A percentile compares a stretch with the other conserved stretches of the same genome.
phyloP scores from a whole-genome alignment of 1,140 invertebrate species.

The Araneus ventricosus region DNA sequence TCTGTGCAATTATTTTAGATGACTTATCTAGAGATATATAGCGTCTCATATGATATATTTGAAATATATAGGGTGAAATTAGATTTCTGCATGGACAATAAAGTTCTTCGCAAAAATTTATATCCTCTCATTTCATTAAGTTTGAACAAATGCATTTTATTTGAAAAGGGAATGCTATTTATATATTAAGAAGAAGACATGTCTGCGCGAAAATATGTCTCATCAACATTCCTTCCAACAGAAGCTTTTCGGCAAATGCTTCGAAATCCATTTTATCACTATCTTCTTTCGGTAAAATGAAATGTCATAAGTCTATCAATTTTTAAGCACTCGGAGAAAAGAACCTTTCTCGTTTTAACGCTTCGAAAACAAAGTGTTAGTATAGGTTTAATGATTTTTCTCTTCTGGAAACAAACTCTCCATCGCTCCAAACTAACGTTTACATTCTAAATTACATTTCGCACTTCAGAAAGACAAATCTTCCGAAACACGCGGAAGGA shows the following conservation, averaged over 20 bases:
- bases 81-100: too few relatives aligned
- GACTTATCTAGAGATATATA: too few relatives aligned
- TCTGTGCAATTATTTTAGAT: too few relatives aligned
- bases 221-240: background rate
- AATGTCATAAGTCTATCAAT: background rate
- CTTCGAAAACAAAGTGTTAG: background rate
- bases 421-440: background rate
- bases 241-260: too few relatives aligned
- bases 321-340: background rate
- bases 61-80: too few relatives aligned
- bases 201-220: background rate
- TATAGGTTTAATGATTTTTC: background rate
- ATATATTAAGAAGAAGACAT: background rate
- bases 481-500: background rate
- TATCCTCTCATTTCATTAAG: too few relatives aligned
- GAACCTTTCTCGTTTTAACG: background rate
- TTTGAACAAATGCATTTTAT: background rate
- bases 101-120: too few relatives aligned
- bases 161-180: background rate
- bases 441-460: slow-evolving; percentile 16
- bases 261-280: background rate
- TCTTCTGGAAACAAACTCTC: background rate
- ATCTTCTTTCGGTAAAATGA: background rate
- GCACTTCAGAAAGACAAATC: background rate
- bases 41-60: too few relatives aligned